These are phyloP conservation scores for Chaenocephalus aceratus DNA, from an alignment of 2,113 vertebrate species.

Conservation along the genomic window DNA sequence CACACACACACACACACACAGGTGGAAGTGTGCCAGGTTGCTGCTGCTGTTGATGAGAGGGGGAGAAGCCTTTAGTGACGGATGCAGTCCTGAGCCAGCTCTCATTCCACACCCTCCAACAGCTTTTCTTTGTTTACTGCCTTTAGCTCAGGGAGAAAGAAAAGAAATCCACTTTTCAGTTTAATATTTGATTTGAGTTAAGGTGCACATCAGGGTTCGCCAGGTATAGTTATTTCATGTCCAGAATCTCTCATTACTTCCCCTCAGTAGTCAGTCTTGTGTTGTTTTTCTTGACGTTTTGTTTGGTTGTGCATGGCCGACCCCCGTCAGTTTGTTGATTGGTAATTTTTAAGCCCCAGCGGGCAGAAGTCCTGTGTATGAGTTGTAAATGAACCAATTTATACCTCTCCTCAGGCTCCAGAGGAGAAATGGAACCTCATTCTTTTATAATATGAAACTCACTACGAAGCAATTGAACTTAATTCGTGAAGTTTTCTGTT, in stretches of 20 bases:
- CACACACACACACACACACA: conserved; percentile 17
- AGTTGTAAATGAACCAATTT: conserved; percentile 54
- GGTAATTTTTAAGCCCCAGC: conserved; percentile 55
- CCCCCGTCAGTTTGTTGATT: conserved; percentile 48
- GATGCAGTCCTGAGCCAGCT: conserved; percentile 49
- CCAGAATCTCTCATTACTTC: neutral
- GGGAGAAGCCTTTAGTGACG: conserved; percentile 40
- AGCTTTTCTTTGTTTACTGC: too few species aligned
- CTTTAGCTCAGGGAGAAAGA: neutral
- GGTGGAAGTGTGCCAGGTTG: conserved; percentile 46
- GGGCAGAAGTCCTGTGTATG: conserved; percentile 38
- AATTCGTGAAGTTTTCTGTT: conserved; percentile 1
- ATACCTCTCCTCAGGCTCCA: conserved; percentile 27
- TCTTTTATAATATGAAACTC: neutral
- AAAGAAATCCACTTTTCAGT: neutral
- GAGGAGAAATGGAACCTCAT: conserved; percentile 16
- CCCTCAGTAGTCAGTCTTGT: neutral
- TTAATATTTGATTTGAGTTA: neutral
- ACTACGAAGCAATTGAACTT: neutral
- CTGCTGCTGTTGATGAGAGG: conserved; percentile 50
- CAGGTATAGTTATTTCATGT: neutral
- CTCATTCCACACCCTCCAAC: conserved; percentile 6
- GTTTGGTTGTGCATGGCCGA: conserved; percentile 38
- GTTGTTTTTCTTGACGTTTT: conserved; percentile 12
- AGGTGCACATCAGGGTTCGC: neutral